A percentile compares a stretch with the other conserved stretches of the same genome.
Evolutionary conservation across 2,113 vertebrate genomes (phyloP).

Genomic region (Erythrolamprus reginae): DNA sequence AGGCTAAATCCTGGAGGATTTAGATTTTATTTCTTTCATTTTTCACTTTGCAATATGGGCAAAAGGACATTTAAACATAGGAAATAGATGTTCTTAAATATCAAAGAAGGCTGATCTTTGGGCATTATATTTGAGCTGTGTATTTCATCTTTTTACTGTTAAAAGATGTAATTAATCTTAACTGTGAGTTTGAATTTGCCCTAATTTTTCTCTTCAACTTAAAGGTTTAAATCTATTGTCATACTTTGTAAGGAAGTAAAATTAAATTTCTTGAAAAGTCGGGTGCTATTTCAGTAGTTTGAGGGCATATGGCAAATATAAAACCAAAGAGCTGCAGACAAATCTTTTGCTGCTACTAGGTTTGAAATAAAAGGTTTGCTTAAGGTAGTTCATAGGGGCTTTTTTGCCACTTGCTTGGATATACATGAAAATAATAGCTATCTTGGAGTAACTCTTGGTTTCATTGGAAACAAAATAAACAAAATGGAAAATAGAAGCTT

Average conservation of each 20-base stretch:
- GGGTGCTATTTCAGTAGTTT: background rate
- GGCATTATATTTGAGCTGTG: background rate
- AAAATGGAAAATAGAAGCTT: background rate
- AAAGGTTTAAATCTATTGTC: background rate
- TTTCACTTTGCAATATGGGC: background rate
- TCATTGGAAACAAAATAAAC: background rate
- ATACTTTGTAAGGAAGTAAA: background rate
- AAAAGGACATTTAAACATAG: background rate
- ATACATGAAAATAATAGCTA: background rate
- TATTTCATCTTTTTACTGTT: background rate
- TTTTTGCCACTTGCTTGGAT: background rate
- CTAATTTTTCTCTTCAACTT: background rate
- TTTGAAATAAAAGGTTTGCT: background rate
- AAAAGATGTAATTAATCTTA: background rate
- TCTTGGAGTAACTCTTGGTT: background rate
- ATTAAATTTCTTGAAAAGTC: background rate
- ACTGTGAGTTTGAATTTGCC: background rate
- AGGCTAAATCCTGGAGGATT: too few relatives aligned
- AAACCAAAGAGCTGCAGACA: background rate
- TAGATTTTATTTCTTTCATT: background rate
- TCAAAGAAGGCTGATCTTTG: background rate
- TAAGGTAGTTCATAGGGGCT: background rate
- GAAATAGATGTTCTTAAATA: background rate
- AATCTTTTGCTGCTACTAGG: background rate
- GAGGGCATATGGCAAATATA: background rate